phyloP scores from a whole-genome alignment of 2,888 invertebrate genomes.

The Mamestra brassicae region DNA sequence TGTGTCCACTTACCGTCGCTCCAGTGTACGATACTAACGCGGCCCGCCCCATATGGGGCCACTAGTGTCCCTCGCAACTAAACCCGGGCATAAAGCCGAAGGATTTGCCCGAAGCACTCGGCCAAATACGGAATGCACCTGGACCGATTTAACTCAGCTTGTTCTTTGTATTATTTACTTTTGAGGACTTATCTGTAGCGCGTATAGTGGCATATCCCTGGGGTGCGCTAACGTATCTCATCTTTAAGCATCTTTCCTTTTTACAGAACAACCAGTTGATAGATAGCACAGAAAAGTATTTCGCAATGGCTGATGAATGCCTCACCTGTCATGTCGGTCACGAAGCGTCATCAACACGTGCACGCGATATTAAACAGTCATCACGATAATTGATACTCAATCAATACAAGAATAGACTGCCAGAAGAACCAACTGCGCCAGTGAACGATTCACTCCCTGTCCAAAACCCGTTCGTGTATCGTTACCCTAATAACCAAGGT shows the following conservation, averaged over 20 bases:
- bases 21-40: conserved; percentile 54
- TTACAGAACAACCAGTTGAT: not conserved
- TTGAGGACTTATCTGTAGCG: conserved; percentile 35
- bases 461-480: conserved; percentile 3
- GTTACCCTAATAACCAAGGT: conserved; percentile 7
- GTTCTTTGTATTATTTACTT: conserved; percentile 61
- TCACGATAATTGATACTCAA: conserved; percentile 27
- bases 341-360: conserved; percentile 10
- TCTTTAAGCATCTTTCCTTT: not conserved
- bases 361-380: conserved; percentile 30
- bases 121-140: conserved; percentile 63
- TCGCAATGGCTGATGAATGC: not conserved
- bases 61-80: conserved; percentile 54
- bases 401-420: conserved; percentile 9
- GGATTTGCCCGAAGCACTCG: conserved; percentile 65
- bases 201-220: conserved; percentile 18
- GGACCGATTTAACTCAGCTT: conserved; percentile 57
- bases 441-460: not conserved
- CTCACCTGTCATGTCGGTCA: conserved; percentile 5
- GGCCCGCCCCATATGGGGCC: conserved; percentile 55
- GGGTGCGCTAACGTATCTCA: not conserved
- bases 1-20: conserved; percentile 70
- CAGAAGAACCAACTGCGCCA: not conserved
- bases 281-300: not conserved
- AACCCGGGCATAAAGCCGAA: conserved; percentile 62